Percentiles rank a stretch among this genome's conserved stretches.
phyloP scores from a whole-genome alignment of 2,797 vertebrate genomes.

The Anableps anableps region DNA sequence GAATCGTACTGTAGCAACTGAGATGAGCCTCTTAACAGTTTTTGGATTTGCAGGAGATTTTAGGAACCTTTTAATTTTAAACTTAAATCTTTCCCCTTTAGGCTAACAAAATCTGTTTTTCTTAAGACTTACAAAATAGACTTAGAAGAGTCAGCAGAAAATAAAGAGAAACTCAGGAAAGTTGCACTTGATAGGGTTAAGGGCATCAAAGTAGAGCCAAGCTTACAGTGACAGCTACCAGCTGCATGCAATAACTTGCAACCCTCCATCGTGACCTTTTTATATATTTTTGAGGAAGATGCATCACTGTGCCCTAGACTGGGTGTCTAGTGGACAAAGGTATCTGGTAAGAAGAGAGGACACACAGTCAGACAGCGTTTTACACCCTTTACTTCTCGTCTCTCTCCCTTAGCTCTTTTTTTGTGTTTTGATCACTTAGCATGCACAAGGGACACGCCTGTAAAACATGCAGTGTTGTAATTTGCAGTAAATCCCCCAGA shows the following conservation, averaged over 20 bases:
- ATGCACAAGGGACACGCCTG: conserved; percentile 56
- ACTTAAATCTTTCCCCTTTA: background rate
- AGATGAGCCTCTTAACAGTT: background rate
- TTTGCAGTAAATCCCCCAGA: conserved; percentile 59
- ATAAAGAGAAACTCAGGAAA: conserved; percentile 34
- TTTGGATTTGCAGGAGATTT: background rate
- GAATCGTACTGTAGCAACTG: background rate
- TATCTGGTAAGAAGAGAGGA: conserved; percentile 75
- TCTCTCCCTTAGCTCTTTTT: conserved; percentile 48
- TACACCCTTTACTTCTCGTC: conserved; percentile 72
- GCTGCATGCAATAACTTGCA: conserved; percentile 71
- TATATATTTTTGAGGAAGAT: conserved; percentile 59
- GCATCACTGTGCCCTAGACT: conserved; percentile 38
- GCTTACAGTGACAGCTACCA: conserved; percentile 69
- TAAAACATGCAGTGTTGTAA: conserved; percentile 68
- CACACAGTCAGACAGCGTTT: conserved; percentile 77
- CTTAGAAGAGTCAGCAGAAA: conserved; percentile 46
- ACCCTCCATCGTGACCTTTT: conserved; percentile 42
- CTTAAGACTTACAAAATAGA: conserved; percentile 34
- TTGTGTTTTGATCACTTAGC: conserved; percentile 54
- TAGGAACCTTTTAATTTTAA: background rate
- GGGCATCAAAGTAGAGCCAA: conserved; percentile 47
- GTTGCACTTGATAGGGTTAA: conserved; percentile 51
- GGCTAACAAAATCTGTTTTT: conserved; percentile 20
- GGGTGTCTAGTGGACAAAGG: conserved; percentile 55